These are phyloP conservation scores for Mastigias papua DNA, from an alignment of 30 jellyfish, hydroid and myxozoan species.

Conservation along the genomic window DNA sequence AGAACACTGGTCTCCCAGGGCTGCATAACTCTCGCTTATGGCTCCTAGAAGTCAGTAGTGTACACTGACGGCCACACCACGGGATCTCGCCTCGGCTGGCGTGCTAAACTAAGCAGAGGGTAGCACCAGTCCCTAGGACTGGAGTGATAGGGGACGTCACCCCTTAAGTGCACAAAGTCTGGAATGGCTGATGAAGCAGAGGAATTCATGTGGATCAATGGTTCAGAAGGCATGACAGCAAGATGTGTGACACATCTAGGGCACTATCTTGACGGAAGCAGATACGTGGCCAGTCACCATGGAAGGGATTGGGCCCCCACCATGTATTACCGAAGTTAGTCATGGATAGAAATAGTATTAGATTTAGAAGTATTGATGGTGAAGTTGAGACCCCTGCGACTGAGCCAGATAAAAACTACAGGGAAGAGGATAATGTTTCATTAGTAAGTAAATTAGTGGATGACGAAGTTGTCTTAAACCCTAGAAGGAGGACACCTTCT, in stretches of 20 bases:
- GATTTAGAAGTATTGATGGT: not conserved
- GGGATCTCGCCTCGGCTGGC: slow-evolving; percentile 23
- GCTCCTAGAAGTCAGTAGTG: not conserved
- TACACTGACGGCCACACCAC: slow-evolving; percentile 17
- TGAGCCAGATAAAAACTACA: slow-evolving; percentile 3
- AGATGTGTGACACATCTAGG: slow-evolving; percentile 24
- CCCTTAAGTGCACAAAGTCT: slow-evolving; percentile 22
- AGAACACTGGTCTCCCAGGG: not conserved
- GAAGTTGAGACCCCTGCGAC: slow-evolving; percentile 24
- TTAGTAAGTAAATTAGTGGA: not conserved
- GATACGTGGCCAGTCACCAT: slow-evolving; percentile 4
- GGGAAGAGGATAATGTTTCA: slow-evolving; percentile 1
- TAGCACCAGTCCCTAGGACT: not conserved
- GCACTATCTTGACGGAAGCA: not conserved
- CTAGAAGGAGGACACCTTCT: not conserved
- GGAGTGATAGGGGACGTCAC: slow-evolving; percentile 4
- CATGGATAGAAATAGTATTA: not conserved
- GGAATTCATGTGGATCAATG: slow-evolving; percentile 6
- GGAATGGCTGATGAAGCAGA: slow-evolving; percentile 11
- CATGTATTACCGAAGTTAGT: not conserved
- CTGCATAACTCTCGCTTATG: not conserved
- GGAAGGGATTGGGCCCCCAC: slow-evolving; percentile 43
- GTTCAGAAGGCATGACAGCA: slow-evolving; percentile 22
- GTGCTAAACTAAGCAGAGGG: slow-evolving; percentile 12
- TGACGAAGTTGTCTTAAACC: slow-evolving; percentile 1